Conservation (phyloP, 2,888 invertebrate genomes). For the Pseudeuparius sepicola region DNA sequence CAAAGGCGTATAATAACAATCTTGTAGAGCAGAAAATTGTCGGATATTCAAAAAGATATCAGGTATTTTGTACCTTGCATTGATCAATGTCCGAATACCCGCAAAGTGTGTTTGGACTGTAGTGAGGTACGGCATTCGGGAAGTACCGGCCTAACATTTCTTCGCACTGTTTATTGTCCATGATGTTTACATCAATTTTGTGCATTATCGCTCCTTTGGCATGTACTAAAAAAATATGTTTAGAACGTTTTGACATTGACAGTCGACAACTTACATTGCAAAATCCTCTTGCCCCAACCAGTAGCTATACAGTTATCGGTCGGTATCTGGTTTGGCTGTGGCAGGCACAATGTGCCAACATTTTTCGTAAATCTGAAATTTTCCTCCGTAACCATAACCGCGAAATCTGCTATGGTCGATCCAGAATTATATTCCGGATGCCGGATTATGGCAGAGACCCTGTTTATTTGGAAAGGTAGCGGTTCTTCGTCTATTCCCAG, state of each 20-base stretch:
- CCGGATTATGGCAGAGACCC: conserved; percentile 56
- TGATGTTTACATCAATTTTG: conserved; percentile 55
- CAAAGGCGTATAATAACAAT: too few relatives aligned
- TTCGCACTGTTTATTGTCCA: conserved; percentile 53
- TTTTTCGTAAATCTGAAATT: conserved; percentile 56
- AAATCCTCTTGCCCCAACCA: conserved; percentile 73
- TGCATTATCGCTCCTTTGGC: conserved; percentile 67
- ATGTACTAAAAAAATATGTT: conserved; percentile 54
- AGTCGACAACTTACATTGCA: conserved; percentile 66
- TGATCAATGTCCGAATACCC: conserved; percentile 61
- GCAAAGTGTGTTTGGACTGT: conserved; percentile 57
- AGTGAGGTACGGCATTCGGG: conserved; percentile 46
- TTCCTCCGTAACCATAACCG: conserved; percentile 57
- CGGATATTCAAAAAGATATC: too few relatives aligned
- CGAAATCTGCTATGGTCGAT: conserved; percentile 56
- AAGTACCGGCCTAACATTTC: conserved; percentile 47
- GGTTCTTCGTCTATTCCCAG: conserved; percentile 73
- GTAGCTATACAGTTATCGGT: conserved; percentile 61
- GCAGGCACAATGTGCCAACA: conserved; percentile 65
- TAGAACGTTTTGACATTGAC: too few relatives aligned
- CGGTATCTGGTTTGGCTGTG: conserved; percentile 46
- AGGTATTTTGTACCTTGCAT: too few relatives aligned
- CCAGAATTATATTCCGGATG: conserved; percentile 61
- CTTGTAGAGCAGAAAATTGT: too few relatives aligned
- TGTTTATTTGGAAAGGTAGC: conserved; percentile 65